Evolutionary conservation across 2,888 invertebrate species (phyloP).

Genomic region (Papilio elwesi): DNA sequence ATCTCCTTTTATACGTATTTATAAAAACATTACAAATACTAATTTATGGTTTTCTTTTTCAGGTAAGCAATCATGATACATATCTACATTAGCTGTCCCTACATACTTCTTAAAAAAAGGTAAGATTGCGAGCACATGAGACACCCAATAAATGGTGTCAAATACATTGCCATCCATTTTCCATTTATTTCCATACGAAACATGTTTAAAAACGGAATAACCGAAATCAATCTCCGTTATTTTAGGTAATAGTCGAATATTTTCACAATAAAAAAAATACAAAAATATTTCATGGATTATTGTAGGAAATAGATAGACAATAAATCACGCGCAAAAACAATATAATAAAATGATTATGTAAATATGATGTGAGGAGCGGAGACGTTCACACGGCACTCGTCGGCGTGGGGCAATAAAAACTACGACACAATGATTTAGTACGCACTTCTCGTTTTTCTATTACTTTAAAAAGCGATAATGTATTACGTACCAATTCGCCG

Average conservation of each 20-base stretch:
- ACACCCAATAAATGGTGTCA: too few species aligned
- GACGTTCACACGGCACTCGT: conserved; percentile 36
- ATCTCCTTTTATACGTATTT: too few species aligned
- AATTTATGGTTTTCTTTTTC: not conserved
- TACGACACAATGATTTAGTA: conserved; percentile 35
- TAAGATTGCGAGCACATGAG: not conserved
- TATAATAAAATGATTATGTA: conserved; percentile 39
- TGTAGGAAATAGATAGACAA: conserved; percentile 31
- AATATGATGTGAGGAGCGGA: conserved; percentile 40
- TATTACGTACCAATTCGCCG: conserved; percentile 25
- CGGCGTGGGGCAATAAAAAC: conserved; percentile 36
- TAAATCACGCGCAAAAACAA: conserved; percentile 40
- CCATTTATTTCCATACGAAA: not conserved
- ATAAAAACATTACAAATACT: too few species aligned
- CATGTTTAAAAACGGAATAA: not conserved
- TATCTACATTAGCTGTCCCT: not conserved
- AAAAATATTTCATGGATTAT: not conserved
- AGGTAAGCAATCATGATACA: not conserved
- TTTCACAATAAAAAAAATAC: conserved; percentile 4
- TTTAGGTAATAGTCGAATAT: conserved; percentile 2
- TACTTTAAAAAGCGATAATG: conserved; percentile 35
- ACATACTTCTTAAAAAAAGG: not conserved
- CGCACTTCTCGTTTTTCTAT: conserved; percentile 29
- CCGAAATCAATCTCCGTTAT: not conserved
- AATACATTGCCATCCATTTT: too few species aligned